Percentiles rank a stretch among this genome's conserved stretches.
phyloP scores from a whole-genome alignment of 2,113 vertebrate species.

The Leptobrachium ailaonicum region DNA sequence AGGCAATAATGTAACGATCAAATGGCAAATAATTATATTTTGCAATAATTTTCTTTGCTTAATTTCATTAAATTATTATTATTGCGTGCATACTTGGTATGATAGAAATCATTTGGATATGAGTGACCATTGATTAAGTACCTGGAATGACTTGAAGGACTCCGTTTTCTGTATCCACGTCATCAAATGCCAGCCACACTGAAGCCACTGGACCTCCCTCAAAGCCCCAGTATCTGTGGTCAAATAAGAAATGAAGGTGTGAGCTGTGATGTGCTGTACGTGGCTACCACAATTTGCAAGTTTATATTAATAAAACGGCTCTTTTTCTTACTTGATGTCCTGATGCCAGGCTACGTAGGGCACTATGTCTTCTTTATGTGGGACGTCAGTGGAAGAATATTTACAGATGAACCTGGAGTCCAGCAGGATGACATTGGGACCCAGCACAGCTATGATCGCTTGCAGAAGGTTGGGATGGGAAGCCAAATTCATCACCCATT shows the following conservation, averaged over 20 bases:
- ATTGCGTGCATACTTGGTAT: background rate
- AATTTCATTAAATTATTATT: background rate
- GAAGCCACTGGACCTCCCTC: conserved; percentile 73
- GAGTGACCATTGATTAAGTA: conserved; percentile 44
- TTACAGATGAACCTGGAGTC: conserved; percentile 80
- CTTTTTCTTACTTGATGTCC: conserved; percentile 69
- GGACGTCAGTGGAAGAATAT: conserved; percentile 61
- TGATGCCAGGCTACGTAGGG: conserved; percentile 79
- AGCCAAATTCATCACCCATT: conserved; percentile 69
- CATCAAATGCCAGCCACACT: conserved; percentile 75
- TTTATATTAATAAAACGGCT: too few species aligned
- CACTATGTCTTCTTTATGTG: conserved; percentile 45
- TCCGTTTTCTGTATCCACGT: conserved; percentile 71
- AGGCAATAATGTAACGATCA: background rate
- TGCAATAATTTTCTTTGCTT: background rate
- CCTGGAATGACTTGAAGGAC: conserved; percentile 77
- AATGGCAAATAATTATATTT: background rate
- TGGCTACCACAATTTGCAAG: too few species aligned
- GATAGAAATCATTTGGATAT: background rate
- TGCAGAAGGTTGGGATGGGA: conserved; percentile 64
- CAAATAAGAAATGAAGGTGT: too few species aligned
- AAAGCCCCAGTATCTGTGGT: conserved; percentile 73
- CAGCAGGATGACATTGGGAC: conserved; percentile 70
- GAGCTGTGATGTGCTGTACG: too few species aligned
- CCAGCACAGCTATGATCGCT: conserved; percentile 63